These are phyloP conservation scores for Cervus canadensis DNA, from an alignment of 2,113 vertebrate species.

Conservation along the genomic window DNA sequence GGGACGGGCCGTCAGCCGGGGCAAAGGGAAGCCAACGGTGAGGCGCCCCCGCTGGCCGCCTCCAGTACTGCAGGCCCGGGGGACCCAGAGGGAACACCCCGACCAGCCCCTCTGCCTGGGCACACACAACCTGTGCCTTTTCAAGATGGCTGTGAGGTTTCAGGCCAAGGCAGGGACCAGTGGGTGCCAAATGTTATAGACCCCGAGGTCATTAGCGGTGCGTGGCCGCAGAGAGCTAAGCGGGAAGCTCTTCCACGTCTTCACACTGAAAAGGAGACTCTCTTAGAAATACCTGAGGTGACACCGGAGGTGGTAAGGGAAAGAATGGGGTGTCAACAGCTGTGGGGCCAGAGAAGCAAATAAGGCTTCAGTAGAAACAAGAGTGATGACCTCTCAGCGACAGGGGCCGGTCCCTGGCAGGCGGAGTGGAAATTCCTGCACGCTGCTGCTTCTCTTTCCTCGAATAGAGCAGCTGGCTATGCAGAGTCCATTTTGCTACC, in stretches of 20 bases:
- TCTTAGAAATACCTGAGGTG: background rate
- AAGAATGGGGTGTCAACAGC: background rate
- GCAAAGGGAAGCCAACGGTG: rapidly evolving
- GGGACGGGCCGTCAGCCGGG: background rate
- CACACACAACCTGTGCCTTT: background rate
- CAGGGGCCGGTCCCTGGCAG: background rate
- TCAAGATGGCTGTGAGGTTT: too few relatives aligned
- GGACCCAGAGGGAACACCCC: background rate
- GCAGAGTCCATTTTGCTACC: background rate
- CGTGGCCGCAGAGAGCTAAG: background rate
- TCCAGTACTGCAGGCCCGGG: too few relatives aligned
- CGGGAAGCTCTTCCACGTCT: background rate
- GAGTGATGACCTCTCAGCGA: background rate
- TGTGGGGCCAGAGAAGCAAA: background rate
- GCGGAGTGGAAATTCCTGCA: background rate
- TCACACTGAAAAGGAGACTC: background rate
- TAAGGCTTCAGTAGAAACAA: background rate
- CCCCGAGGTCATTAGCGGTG: background rate
- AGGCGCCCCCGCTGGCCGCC: background rate
- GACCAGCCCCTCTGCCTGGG: background rate
- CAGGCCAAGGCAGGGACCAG: background rate
- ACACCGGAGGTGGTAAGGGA: background rate
- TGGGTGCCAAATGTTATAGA: background rate
- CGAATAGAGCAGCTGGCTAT: background rate
- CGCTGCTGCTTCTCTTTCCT: background rate